Evolutionary conservation across 1,140 invertebrate genomes (phyloP).

Genomic region (Halictus rubicundus): DNA sequence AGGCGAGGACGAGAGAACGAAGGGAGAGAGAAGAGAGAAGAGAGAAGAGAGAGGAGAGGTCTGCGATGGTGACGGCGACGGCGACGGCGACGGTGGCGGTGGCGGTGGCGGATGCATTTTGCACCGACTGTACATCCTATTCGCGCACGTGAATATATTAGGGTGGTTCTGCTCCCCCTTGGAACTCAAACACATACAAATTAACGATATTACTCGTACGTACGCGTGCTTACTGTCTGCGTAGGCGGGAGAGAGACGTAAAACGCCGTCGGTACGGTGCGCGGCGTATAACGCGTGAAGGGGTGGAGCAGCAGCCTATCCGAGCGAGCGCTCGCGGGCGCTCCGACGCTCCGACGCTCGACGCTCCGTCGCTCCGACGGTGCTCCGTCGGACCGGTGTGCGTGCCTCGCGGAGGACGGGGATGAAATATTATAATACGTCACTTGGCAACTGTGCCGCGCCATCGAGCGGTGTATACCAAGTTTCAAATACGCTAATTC

Average conservation of each 20-base stretch:
- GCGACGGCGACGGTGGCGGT: neutral
- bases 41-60: neutral
- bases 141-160: constrained; percentile 78
- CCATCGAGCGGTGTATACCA: constrained; percentile 77
- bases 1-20: no score
- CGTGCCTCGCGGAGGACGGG: constrained; percentile 52
- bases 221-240: constrained; percentile 66
- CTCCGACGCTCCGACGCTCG: neutral
- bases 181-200: constrained; percentile 78
- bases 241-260: constrained; percentile 66
- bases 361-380: no score
- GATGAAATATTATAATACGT: constrained; percentile 80
- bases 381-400: constrained; percentile 11
- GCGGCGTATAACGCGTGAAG: constrained; percentile 48
- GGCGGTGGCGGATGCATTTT: constrained; percentile 67
- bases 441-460: constrained; percentile 78
- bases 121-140: constrained; percentile 74
- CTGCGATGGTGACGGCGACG: neutral
- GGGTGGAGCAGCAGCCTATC: constrained; percentile 55
- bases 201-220: constrained; percentile 78
- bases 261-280: constrained; percentile 50
- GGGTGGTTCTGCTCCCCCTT: constrained; percentile 76
- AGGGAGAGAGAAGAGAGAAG: no score
- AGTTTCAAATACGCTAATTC: constrained; percentile 73
- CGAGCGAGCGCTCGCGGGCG: constrained; percentile 2